A percentile compares a stretch with the other conserved stretches of the same genome.
Evolutionary conservation across 2,888 invertebrate genomes (phyloP).

Genomic region (Aphidius colemani): DNA sequence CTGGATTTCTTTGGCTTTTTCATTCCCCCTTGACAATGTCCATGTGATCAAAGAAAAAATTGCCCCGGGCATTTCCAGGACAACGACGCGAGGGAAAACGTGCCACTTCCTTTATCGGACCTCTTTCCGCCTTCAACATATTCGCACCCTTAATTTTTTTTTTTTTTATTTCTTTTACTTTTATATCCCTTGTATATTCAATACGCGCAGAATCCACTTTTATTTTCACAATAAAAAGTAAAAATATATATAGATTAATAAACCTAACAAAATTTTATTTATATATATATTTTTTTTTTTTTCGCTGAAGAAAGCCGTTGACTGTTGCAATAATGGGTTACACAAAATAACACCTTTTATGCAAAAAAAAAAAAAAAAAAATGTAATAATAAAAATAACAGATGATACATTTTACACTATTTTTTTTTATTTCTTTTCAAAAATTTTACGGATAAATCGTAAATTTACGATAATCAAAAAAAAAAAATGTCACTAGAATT

Average conservation of each 20-base stretch:
- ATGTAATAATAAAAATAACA: too few relatives aligned
- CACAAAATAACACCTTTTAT: too few relatives aligned
- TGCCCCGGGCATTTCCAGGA: constrained; percentile 35
- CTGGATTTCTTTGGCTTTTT: constrained; percentile 7
- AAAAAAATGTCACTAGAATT: constrained; percentile 24
- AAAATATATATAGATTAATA: too few relatives aligned
- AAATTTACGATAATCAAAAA: constrained; percentile 17
- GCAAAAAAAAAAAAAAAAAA: too few relatives aligned
- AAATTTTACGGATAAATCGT: constrained; percentile 19
- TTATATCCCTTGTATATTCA: too few relatives aligned
- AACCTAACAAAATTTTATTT: too few relatives aligned
- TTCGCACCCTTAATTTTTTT: constrained; percentile 34
- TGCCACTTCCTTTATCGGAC: constrained; percentile 41
- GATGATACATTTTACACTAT: neutral
- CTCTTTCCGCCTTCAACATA: constrained; percentile 43
- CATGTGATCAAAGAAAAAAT: constrained; percentile 2
- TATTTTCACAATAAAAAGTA: too few relatives aligned
- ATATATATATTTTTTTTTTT: too few relatives aligned
- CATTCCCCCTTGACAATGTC: constrained; percentile 5
- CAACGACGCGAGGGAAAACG: constrained; percentile 30
- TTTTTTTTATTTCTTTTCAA: constrained; percentile 3
- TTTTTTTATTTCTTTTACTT: too few relatives aligned
- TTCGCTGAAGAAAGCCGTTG: too few relatives aligned
- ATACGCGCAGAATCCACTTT: too few relatives aligned
- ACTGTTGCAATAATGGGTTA: too few relatives aligned